These are phyloP conservation scores for Drosophila lowei DNA, from an alignment of 1,140 invertebrate genomes.

Conservation along the genomic window DNA sequence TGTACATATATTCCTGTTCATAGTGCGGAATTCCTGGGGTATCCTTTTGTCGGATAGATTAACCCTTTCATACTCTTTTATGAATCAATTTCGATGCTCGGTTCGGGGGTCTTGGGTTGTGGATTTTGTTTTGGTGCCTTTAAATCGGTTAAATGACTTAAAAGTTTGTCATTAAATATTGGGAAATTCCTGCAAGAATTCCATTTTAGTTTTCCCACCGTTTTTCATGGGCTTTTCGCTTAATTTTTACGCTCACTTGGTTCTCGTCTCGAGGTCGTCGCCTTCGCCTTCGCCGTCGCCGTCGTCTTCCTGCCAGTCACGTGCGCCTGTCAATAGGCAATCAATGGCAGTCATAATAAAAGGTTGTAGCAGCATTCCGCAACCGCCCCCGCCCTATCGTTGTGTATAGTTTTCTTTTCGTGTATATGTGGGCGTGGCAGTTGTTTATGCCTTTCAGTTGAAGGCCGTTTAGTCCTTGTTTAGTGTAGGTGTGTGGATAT, in stretches of 20 bases:
- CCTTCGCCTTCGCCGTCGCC: too few species aligned
- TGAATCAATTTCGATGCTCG: conserved; percentile 63
- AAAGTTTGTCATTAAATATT: conserved; percentile 70
- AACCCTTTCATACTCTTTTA: conserved; percentile 34
- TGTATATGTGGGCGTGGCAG: conserved; percentile 9
- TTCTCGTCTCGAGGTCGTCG: conserved; percentile 1
- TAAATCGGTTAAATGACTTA: conserved; percentile 78
- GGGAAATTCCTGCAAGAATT: conserved; percentile 12
- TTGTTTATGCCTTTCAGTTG: conserved; percentile 19
- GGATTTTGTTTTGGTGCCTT: conserved; percentile 63
- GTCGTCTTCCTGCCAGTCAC: conserved; percentile 43
- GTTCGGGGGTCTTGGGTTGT: conserved; percentile 43
- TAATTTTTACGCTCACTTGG: conserved; percentile 59
- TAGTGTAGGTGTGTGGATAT: conserved; percentile 27
- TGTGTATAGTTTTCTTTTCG: conserved; percentile 43
- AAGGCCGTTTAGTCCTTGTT: conserved; percentile 39
- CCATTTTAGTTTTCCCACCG: not conserved
- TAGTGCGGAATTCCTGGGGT: not conserved
- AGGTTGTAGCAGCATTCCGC: not conserved
- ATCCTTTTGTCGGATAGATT: too few species aligned
- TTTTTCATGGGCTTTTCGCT: conserved; percentile 3
- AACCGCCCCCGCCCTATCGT: not conserved
- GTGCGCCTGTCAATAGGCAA: conserved; percentile 56
- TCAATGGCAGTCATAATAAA: conserved; percentile 64
- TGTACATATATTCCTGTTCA: too few species aligned